Evolutionary conservation across 2,888 invertebrate genomes (phyloP).

Genomic region (Choristoneura rosaceana): DNA sequence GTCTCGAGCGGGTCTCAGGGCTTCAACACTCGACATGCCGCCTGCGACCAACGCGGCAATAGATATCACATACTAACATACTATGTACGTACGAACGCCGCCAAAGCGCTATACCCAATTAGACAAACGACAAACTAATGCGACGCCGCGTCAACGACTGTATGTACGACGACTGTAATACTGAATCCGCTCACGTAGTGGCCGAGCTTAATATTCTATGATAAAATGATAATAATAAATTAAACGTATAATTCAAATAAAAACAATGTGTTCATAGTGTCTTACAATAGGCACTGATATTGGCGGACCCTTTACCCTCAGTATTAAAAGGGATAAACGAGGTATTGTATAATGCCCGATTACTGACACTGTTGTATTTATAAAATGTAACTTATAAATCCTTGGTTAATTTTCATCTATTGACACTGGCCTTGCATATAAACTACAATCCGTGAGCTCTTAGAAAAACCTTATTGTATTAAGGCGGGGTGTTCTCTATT

Average conservation of each 20-base stretch:
- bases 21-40: neutral
- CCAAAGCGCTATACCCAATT: neutral
- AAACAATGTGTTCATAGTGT: neutral
- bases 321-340: constrained; percentile 11
- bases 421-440: constrained; percentile 68
- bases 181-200: constrained; percentile 4
- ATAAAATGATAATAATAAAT: constrained; percentile 5
- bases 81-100: neutral
- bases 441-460: too few species aligned
- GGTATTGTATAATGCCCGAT: constrained; percentile 53
- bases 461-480: too few species aligned
- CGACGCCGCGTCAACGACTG: neutral
- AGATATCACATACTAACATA: neutral
- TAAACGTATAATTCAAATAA: neutral
- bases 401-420: constrained; percentile 35
- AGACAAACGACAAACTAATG: neutral
- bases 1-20: neutral
- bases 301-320: constrained; percentile 1
- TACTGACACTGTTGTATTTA: constrained; percentile 31
- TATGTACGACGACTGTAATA: constrained; percentile 3
- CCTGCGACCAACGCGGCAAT: neutral
- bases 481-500: too few species aligned
- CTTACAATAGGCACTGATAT: constrained; percentile 61
- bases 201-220: neutral
- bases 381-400: constrained; percentile 29